A percentile compares a stretch with the other conserved stretches of the same genome.
Conservation (phyloP, 2,797 vertebrate species). For the Sebastes matsubarae region DNA sequence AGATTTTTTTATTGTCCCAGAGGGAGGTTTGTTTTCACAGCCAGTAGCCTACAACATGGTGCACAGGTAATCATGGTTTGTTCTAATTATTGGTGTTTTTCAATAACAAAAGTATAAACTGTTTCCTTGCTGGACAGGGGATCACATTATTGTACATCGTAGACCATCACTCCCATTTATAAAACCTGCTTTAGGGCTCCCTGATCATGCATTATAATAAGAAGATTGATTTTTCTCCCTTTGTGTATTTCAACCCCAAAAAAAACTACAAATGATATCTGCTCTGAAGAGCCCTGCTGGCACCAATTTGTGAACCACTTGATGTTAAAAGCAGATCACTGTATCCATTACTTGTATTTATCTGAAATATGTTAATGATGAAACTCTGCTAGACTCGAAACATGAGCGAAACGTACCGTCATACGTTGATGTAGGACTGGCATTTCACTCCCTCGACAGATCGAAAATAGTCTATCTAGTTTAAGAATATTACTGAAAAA, state of each 20-base stretch:
- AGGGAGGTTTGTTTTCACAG: neutral
- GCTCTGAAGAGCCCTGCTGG: neutral
- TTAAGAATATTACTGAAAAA: neutral
- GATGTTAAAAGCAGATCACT: neutral
- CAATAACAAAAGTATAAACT: neutral
- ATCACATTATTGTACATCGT: neutral
- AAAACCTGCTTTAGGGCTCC: neutral
- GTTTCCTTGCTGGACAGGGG: neutral
- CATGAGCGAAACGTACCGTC: neutral
- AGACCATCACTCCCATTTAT: neutral
- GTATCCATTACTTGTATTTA: neutral
- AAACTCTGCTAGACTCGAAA: neutral
- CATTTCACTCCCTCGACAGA: neutral
- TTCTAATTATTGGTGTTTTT: neutral
- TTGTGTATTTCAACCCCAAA: neutral
- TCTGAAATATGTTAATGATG: neutral
- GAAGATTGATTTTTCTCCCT: neutral
- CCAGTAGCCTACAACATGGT: neutral
- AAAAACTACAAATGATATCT: neutral
- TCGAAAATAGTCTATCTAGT: neutral
- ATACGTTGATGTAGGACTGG: fast-evolving
- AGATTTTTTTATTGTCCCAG: neutral
- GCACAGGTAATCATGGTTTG: neutral
- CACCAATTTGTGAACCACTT: neutral
- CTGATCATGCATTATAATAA: neutral